Percentiles rank a stretch among this genome's conserved stretches.
Evolutionary conservation across 2,113 vertebrate genomes (phyloP).

Genomic region (Scolopax mira): DNA sequence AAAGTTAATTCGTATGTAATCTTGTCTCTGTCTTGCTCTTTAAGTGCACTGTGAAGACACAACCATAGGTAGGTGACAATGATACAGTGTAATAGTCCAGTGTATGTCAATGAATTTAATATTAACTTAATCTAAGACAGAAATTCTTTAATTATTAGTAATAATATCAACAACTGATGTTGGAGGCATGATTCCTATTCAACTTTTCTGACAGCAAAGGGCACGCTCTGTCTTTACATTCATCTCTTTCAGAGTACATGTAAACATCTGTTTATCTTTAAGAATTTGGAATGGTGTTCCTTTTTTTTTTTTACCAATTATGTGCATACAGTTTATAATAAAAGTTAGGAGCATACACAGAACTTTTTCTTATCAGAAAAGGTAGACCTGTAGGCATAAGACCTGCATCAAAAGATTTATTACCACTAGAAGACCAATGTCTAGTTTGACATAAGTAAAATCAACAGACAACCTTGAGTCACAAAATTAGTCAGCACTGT

Average conservation of each 20-base stretch:
- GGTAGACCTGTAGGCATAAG: neutral
- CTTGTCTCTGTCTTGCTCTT: neutral
- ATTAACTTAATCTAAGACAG: neutral
- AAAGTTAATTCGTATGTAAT: neutral
- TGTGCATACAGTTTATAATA: neutral
- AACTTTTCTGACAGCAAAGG: neutral
- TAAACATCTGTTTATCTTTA: neutral
- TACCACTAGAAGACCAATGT: neutral
- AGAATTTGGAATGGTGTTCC: neutral
- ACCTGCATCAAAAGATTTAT: neutral
- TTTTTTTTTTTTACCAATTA: neutral
- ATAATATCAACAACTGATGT: neutral
- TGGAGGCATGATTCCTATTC: neutral
- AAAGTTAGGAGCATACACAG: neutral
- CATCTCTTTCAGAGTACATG: neutral
- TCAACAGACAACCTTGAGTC: neutral
- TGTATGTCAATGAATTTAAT: neutral
- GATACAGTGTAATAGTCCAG: neutral
- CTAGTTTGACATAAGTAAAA: neutral
- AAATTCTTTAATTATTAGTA: neutral
- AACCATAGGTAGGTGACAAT: neutral
- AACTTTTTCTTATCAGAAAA: accelerated
- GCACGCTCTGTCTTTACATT: neutral
- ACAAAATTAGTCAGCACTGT: neutral
- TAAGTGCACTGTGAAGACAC: neutral